These are phyloP conservation scores for Phlogophora meticulosa DNA, from an alignment of 2,888 invertebrate genomes.

Conservation along the genomic window DNA sequence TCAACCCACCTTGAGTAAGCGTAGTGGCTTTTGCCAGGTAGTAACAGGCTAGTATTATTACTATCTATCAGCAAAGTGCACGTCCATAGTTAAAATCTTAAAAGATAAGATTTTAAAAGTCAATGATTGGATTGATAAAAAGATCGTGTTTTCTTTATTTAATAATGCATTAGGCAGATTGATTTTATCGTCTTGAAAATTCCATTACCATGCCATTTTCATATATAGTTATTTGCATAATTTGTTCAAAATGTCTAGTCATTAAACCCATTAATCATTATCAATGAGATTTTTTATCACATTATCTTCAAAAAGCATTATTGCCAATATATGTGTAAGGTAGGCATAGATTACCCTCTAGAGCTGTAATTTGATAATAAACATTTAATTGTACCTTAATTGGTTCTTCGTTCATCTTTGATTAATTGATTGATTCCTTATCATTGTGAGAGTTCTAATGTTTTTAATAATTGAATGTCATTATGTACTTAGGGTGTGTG, in stretches of 20 bases:
- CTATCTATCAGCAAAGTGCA: background rate
- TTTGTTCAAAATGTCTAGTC: background rate
- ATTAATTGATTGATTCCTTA: background rate
- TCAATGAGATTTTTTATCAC: background rate
- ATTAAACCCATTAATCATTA: background rate
- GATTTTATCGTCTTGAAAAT: conserved; percentile 4
- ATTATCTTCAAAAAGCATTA: background rate
- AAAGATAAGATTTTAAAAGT: conserved; percentile 1
- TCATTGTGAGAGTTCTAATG: background rate
- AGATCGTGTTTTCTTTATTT: conserved; percentile 4
- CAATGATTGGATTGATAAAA: background rate
- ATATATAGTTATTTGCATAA: background rate
- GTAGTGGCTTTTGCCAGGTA: no score
- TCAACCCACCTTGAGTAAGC: no score
- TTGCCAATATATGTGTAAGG: background rate
- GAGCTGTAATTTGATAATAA: background rate
- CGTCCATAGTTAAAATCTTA: background rate
- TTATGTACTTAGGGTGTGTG: background rate
- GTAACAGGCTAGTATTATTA: no score
- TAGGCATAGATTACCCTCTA: background rate
- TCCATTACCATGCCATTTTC: background rate
- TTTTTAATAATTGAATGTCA: background rate
- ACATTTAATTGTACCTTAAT: background rate
- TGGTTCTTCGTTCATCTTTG: background rate
- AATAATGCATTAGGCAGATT: background rate